A percentile compares a stretch with the other conserved stretches of the same genome.
Conservation (phyloP, 2,797 vertebrate species). For the Hapalemur alaotrensis region DNA sequence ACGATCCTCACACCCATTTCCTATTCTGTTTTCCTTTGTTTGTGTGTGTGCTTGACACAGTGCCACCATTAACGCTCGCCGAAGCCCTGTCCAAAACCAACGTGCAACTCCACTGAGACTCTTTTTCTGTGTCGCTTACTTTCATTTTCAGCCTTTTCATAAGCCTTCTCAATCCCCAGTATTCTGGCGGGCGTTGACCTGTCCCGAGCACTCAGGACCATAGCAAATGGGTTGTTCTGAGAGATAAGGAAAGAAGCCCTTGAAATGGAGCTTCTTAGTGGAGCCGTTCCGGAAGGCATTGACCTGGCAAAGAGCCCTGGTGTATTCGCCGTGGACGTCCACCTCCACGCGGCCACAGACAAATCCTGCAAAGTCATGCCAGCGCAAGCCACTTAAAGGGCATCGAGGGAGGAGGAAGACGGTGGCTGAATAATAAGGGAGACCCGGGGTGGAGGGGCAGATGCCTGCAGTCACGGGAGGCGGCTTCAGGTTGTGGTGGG, state of each 20-base stretch:
- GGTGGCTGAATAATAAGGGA: background rate
- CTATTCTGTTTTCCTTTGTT: background rate
- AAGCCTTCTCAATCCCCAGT: background rate
- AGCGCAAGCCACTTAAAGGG: background rate
- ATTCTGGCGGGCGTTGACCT: background rate
- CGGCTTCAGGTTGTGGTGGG: background rate
- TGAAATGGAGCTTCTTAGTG: background rate
- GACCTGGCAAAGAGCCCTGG: background rate
- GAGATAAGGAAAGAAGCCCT: background rate
- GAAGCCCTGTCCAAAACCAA: constrained; percentile 3
- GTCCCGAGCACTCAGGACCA: background rate
- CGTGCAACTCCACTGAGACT: background rate
- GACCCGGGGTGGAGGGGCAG: background rate
- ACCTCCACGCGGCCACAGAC: constrained; percentile 7
- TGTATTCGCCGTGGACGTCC: background rate
- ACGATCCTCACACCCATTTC: background rate
- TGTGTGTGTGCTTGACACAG: background rate
- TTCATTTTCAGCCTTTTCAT: background rate
- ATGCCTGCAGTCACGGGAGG: background rate
- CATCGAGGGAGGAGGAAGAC: background rate
- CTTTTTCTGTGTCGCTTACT: background rate
- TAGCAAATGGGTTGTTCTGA: background rate
- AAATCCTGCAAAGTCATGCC: background rate
- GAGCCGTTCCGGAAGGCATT: background rate
- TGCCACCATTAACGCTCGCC: background rate